Percentiles rank a stretch among this genome's conserved stretches.
Evolutionary conservation across 2,113 vertebrate species (phyloP).

Genomic region (Tachycineta bicolor): DNA sequence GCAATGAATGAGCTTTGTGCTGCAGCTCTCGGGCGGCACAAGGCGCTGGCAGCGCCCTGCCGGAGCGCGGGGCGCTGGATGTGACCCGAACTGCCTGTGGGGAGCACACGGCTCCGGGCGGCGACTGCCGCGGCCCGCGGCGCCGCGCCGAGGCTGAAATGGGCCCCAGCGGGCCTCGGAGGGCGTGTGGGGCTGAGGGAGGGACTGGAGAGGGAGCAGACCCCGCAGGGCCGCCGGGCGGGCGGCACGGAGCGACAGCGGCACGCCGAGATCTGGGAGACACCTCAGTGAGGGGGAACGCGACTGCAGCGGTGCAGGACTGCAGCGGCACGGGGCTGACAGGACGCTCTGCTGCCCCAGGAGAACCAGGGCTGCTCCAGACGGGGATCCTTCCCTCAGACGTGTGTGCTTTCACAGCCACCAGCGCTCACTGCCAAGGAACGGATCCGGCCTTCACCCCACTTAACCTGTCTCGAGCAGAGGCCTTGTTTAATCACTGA

Average conservation of each 20-base stretch:
- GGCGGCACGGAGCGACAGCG: rapidly evolving
- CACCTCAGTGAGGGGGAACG: rapidly evolving
- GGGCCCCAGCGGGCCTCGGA: background rate
- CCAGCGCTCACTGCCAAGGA: background rate
- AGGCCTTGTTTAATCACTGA: background rate
- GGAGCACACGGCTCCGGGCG: background rate
- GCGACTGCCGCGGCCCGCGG: background rate
- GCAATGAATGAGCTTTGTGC: constrained; percentile 3
- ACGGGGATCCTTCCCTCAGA: background rate
- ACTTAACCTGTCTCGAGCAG: background rate
- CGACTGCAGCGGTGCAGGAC: background rate
- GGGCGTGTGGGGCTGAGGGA: rapidly evolving
- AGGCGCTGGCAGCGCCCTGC: too few relatives aligned
- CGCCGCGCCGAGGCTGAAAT: background rate
- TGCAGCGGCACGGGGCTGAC: background rate
- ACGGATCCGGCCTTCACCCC: background rate
- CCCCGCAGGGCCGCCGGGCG: rapidly evolving
- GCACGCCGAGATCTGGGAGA: background rate
- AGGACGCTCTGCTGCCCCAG: background rate
- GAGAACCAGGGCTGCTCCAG: background rate
- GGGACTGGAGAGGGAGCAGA: background rate
- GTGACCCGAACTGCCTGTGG: background rate
- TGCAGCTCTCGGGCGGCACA: background rate
- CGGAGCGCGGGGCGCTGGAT: background rate
- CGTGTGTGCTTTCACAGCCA: background rate